Percentiles rank a stretch among this genome's conserved stretches.
Conservation (phyloP, 1,140 invertebrate species). For the Zaprionus lachaisei region DNA sequence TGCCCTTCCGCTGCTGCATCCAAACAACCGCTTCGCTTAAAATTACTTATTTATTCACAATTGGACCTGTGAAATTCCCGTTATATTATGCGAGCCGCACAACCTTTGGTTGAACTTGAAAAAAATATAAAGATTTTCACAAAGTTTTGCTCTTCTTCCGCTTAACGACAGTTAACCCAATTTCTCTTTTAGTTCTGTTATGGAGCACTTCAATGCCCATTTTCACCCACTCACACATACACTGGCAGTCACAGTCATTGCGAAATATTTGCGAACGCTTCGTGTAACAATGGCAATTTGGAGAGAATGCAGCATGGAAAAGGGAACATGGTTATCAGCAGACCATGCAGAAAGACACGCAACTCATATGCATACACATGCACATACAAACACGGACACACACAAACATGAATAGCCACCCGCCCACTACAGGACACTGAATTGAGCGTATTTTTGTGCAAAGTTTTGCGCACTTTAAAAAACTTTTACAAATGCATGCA, state of each 20-base stretch:
- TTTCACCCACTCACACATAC: constrained; percentile 19
- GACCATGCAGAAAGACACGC: constrained; percentile 5
- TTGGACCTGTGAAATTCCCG: neutral
- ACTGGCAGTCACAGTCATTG: constrained; percentile 17
- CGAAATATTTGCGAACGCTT: constrained; percentile 38
- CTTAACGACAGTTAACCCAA: constrained; percentile 43
- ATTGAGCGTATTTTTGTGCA: constrained; percentile 45
- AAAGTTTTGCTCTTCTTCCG: constrained; percentile 17
- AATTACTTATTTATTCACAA: constrained; percentile 31
- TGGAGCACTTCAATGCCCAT: constrained; percentile 34
- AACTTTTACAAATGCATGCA: neutral
- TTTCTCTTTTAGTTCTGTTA: constrained; percentile 21
- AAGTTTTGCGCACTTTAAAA: constrained; percentile 37
- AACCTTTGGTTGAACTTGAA: constrained; percentile 23
- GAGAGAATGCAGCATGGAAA: constrained; percentile 7
- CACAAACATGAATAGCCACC: constrained; percentile 9
- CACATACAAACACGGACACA: neutral
- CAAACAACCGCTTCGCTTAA: neutral
- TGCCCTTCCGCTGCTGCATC: neutral
- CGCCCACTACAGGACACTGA: constrained; percentile 20
- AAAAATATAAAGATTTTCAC: constrained; percentile 5
- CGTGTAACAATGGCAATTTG: constrained; percentile 42
- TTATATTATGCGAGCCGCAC: neutral
- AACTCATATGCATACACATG: constrained; percentile 1
- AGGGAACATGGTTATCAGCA: constrained; percentile 30